Evolutionary conservation across 2,888 invertebrate species (phyloP).

Genomic region (Conops quadrifasciatus): DNA sequence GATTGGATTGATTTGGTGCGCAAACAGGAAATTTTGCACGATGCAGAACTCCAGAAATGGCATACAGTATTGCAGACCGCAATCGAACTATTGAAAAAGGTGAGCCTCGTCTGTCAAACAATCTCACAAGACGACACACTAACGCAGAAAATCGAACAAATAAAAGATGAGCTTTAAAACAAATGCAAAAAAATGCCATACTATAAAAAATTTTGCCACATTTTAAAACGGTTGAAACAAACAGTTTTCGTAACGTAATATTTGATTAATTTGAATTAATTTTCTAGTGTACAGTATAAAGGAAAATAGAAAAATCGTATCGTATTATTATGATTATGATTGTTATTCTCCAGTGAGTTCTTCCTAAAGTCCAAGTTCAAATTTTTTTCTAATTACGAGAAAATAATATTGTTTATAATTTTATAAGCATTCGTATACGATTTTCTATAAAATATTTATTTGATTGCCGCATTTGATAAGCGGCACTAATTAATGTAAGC

Average conservation of each 20-base stretch:
- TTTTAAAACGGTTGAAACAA: not conserved
- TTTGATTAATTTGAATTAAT: not conserved
- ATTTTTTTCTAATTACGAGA: too few relatives aligned
- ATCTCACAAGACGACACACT: slow-evolving; percentile 59
- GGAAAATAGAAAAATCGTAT: too few relatives aligned
- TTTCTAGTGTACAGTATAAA: too few relatives aligned
- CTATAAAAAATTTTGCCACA: not conserved
- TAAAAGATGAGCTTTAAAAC: slow-evolving; percentile 47
- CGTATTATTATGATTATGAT: too few relatives aligned
- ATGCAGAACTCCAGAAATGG: slow-evolving; percentile 85
- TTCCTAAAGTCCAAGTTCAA: too few relatives aligned
- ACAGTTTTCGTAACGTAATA: not conserved
- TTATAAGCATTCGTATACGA: too few relatives aligned
- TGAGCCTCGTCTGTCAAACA: slow-evolving; percentile 66
- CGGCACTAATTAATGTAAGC: too few relatives aligned
- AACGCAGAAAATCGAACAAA: slow-evolving; percentile 57
- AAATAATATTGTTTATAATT: too few relatives aligned
- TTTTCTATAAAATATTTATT: too few relatives aligned
- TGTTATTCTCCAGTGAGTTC: too few relatives aligned
- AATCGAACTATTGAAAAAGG: slow-evolving; percentile 77
- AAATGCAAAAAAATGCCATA: not conserved
- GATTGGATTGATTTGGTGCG: slow-evolving; percentile 84
- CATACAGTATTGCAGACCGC: slow-evolving; percentile 77
- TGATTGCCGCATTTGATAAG: too few relatives aligned
- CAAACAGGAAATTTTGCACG: slow-evolving; percentile 82